phyloP scores from a whole-genome alignment of 2,888 invertebrate species.

The Nomada fabriciana region DNA sequence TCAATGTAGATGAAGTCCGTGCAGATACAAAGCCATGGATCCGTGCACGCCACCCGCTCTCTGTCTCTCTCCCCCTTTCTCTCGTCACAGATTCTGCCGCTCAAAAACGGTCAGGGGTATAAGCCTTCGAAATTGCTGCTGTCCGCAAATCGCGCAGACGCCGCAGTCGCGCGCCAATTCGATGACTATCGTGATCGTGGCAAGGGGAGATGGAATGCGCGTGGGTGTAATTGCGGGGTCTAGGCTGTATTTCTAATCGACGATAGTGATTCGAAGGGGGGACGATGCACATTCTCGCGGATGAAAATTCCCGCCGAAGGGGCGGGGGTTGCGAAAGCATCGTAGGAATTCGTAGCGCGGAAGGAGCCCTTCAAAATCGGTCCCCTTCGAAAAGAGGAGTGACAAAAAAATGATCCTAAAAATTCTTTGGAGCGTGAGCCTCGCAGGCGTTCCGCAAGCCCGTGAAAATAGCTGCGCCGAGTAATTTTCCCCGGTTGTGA shows the following conservation, averaged over 20 bases:
- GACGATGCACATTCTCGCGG: background rate
- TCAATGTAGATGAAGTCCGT: slow-evolving; percentile 57
- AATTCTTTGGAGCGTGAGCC: slow-evolving; percentile 34
- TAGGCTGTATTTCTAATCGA: background rate
- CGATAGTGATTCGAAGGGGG: background rate
- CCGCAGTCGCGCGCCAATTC: background rate
- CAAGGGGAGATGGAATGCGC: background rate
- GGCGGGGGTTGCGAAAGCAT: background rate
- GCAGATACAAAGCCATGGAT: slow-evolving; percentile 42
- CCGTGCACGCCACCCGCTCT: slow-evolving; percentile 4
- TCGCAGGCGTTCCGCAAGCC: slow-evolving; percentile 24
- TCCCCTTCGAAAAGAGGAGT: background rate
- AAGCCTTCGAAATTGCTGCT: slow-evolving; percentile 30
- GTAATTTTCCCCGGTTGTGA: slow-evolving; percentile 53
- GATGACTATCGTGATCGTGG: background rate
- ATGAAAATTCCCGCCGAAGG: background rate
- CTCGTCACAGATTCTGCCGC: background rate
- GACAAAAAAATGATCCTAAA: slow-evolving; percentile 13
- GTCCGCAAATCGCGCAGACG: background rate
- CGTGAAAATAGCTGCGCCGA: slow-evolving; percentile 32
- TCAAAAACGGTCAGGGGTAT: slow-evolving; percentile 20
- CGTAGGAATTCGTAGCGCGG: slow-evolving; percentile 23
- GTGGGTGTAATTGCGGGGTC: too few relatives aligned
- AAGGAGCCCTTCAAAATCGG: background rate
- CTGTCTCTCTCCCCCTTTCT: background rate